Percentiles rank a stretch among this genome's conserved stretches.
Evolutionary conservation across 2,888 invertebrate species (phyloP).

Genomic region (Microdon myrmicae): DNA sequence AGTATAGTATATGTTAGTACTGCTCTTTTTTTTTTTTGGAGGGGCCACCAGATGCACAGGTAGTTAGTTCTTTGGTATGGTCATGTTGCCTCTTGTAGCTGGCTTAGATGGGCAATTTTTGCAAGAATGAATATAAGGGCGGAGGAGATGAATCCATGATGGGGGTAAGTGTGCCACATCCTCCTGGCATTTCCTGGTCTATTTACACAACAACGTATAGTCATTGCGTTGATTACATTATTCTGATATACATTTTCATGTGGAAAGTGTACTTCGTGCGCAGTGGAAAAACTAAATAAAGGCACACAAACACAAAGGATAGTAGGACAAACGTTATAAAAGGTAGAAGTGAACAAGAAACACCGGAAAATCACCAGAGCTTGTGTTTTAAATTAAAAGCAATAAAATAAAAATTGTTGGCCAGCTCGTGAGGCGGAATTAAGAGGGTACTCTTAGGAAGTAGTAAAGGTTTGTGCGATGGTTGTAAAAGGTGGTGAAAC

Average conservation of each 20-base stretch:
- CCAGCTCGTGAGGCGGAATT: slow-evolving; percentile 41
- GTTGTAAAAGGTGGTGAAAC: slow-evolving; percentile 2
- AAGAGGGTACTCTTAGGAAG: slow-evolving; percentile 25
- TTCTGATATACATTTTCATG: slow-evolving; percentile 48
- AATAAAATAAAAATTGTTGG: slow-evolving; percentile 50
- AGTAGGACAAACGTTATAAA: too few relatives aligned
- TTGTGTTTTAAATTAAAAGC: slow-evolving; percentile 50
- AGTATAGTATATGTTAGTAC: slow-evolving; percentile 41
- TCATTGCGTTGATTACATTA: slow-evolving; percentile 45
- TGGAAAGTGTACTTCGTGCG: slow-evolving; percentile 44
- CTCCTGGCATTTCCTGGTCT: too few relatives aligned
- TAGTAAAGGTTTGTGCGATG: slow-evolving; percentile 14
- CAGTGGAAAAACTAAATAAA: slow-evolving; percentile 20
- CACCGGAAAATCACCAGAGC: slow-evolving; percentile 32
- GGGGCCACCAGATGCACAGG: too few relatives aligned
- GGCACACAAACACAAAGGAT: slow-evolving; percentile 15
- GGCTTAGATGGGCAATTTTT: too few relatives aligned
- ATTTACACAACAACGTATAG: slow-evolving; percentile 9
- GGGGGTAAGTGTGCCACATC: too few relatives aligned
- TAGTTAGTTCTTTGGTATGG: too few relatives aligned
- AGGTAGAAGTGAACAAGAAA: neutral
- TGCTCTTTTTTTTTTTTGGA: slow-evolving; percentile 41
- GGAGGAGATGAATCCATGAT: too few relatives aligned
- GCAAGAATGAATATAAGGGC: too few relatives aligned
- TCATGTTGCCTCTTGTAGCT: too few relatives aligned